These are phyloP conservation scores for Parazoanthus swiftii DNA, from an alignment of 92 coral and sea anemone species.

Conservation along the genomic window DNA sequence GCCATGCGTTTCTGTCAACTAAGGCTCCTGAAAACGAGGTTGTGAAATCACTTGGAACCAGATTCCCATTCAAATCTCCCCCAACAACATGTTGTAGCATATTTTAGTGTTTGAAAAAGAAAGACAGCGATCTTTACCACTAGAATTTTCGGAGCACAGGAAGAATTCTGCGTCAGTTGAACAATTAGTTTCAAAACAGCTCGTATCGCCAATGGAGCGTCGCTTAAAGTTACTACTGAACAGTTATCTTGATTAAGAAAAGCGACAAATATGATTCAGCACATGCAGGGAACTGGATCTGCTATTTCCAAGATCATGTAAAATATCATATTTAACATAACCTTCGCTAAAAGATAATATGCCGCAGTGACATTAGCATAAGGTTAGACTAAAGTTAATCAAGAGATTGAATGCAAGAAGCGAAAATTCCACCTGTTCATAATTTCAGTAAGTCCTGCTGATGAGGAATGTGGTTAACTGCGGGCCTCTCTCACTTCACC, in stretches of 20 bases:
- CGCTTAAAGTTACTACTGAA: no score
- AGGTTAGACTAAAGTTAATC: neutral
- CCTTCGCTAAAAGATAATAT: neutral
- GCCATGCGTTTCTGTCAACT: no score
- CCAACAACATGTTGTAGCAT: neutral
- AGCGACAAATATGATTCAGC: no score
- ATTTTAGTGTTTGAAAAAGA: no score
- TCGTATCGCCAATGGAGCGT: no score
- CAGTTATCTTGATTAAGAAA: no score
- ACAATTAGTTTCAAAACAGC: no score
- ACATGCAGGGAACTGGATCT: no score
- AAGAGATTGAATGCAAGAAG: neutral
- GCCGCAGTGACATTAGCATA: neutral
- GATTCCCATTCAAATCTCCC: neutral
- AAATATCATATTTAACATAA: neutral
- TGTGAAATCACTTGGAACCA: neutral
- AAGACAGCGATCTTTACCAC: neutral
- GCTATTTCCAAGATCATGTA: no score
- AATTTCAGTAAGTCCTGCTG: neutral
- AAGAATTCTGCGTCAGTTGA: no score
- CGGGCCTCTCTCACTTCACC: neutral
- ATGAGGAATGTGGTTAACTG: neutral
- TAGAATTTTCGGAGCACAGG: no score
- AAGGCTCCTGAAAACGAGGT: neutral
- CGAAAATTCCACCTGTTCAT: conserved; percentile 20